Evolutionary conservation across 2,888 invertebrate genomes (phyloP), one percentile per base, ranked within the genome.

Genomic region (Quadroppia sp.): DNA sequence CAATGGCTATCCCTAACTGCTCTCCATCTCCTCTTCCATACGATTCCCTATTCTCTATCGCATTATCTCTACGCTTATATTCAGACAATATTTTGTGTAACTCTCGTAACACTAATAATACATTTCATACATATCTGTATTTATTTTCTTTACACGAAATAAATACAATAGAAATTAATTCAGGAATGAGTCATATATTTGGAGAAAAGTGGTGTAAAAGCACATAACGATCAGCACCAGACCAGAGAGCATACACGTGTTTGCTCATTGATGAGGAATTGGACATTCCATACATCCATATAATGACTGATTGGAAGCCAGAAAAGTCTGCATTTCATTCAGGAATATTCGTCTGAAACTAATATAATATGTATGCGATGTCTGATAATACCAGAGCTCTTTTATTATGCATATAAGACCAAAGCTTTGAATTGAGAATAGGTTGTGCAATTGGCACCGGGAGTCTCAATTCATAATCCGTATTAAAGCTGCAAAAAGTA

Each of bases 91-190:
- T 4, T 36, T 36, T 36, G 36, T 36, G 36, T 36, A 36, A 36
- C 11, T 36, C 36, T 36, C 36, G 36, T 36, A 36, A 36, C 36
- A 36, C 36, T 36, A 36, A 36, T 36, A 36, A 36, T 36, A 36
- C 36, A 7, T 36, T 36, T 36, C 36, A 36, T 36, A 36, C 7
- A 3, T 45, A 45, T 40, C 17, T 17, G 23, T 56, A 56, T 56
- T 56, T 56, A 56, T 56, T 56, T 56, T 56, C 25, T 23, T 56
- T 56, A 20, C 15, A 50, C 23, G 9, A 11, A 45, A 45, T 45
- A 23, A 25, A 25, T 56, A 23, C 56, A 56, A 56, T 56, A 56
- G 56, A 56, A 28, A 25, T 56, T 56, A 56, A 56, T 56, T 23
- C 15, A 56, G 7, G 17, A 25, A 4, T 56, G 56, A 56, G 7